phyloP scores from a whole-genome alignment of 2,888 invertebrate species.

The Halictus quadricinctus region DNA sequence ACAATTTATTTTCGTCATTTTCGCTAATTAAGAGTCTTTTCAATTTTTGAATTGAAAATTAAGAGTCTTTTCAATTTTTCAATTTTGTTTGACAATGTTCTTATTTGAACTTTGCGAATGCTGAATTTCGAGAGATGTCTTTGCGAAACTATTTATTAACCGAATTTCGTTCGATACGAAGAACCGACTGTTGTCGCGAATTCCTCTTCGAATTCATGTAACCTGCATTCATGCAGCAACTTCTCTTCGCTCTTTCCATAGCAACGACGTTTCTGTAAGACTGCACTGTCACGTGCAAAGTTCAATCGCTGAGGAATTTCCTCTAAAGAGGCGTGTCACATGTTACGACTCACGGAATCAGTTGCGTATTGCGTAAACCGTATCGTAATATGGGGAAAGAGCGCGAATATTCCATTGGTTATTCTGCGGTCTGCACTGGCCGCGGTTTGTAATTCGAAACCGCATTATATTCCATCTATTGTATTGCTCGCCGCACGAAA shows the following conservation, averaged over 20 bases:
- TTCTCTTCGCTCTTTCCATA: background rate
- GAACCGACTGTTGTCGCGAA: background rate
- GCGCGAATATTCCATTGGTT: constrained; percentile 9
- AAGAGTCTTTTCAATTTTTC: no score
- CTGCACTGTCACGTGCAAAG: background rate
- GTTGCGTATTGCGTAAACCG: constrained; percentile 1
- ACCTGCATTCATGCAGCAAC: background rate
- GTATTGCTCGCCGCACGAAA: background rate
- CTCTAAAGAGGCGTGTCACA: background rate
- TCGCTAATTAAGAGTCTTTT: no score
- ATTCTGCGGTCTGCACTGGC: background rate
- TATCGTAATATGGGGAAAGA: constrained; percentile 4
- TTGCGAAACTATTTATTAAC: background rate
- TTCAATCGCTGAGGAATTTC: background rate
- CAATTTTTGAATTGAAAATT: no score
- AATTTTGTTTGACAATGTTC: background rate
- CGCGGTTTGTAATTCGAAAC: constrained; percentile 12
- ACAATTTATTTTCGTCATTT: no score
- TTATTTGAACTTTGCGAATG: background rate
- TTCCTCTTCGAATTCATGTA: background rate
- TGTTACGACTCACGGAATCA: background rate
- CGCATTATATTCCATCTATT: constrained; percentile 9
- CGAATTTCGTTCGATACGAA: background rate
- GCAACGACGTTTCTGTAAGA: background rate
- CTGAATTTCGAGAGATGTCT: background rate